These are phyloP conservation scores for Heliconius congener DNA, from an alignment of 1,140 invertebrate species.

Conservation along the genomic window DNA sequence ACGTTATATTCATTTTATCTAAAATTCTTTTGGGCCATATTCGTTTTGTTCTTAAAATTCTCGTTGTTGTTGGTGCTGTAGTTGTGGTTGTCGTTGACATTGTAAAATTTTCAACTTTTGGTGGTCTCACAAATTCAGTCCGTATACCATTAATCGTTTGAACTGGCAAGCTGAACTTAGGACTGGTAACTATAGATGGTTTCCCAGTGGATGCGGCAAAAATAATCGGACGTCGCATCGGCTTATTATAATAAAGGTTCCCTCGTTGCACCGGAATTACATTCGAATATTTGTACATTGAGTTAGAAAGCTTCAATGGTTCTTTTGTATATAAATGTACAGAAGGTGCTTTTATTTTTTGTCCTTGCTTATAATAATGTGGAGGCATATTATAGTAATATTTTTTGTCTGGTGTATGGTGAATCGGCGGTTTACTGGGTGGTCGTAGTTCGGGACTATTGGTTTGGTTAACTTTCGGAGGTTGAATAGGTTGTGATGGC, in stretches of 20 bases:
- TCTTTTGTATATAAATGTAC: conserved; percentile 53
- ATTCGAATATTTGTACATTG: conserved; percentile 63
- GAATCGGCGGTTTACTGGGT: conserved; percentile 68
- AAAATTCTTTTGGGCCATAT: conserved; percentile 73
- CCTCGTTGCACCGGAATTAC: conserved; percentile 55
- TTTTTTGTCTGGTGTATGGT: conserved; percentile 51
- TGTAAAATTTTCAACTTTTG: conserved; percentile 48
- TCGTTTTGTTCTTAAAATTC: conserved; percentile 67
- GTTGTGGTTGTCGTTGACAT: conserved; percentile 52
- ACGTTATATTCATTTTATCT: conserved; percentile 60
- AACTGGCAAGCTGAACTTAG: conserved; percentile 67
- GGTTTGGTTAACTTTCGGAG: conserved; percentile 43
- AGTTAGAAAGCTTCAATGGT: conserved; percentile 54
- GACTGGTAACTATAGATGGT: conserved; percentile 49
- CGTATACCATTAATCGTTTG: conserved; percentile 70
- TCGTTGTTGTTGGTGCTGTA: conserved; percentile 57
- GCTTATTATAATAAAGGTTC: conserved; percentile 33
- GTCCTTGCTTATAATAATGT: conserved; percentile 51
- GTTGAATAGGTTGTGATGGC: conserved; percentile 37
- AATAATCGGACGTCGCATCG: conserved; percentile 25
- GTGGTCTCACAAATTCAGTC: conserved; percentile 60
- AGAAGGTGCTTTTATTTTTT: conserved; percentile 46
- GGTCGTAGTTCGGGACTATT: conserved; percentile 58
- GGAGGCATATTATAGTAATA: conserved; percentile 51
- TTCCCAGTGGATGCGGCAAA: conserved; percentile 49